Evolutionary conservation across 2,113 vertebrate genomes (phyloP), one percentile per base, ranked within the genome.

Genomic region (Sphyrna mokarran): DNA sequence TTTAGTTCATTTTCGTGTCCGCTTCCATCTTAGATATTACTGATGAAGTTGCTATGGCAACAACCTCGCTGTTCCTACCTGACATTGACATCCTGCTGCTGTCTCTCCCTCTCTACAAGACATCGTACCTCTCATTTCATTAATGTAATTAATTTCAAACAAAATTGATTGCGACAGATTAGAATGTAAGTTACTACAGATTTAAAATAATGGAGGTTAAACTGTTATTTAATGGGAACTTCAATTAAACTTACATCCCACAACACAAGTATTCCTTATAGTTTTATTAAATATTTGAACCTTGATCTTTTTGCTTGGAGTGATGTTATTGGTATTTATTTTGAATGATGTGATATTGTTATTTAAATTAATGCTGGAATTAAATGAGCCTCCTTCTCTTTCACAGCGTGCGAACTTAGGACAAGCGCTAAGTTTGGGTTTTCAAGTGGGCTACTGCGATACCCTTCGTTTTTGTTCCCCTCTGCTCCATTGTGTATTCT

Each of bases 81-180:
- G 66, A 18, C 40, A 48, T 70, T 72, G 66, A 23, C 23, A 48
- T 37, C 93, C 22, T 95, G 11, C 68, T 95, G 66, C 93, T 58
- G 68, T 29, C 63, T 69, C 14, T 95, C 37, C 37, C 37, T 70
- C 40, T 26, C 37, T 70, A 54, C 90, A 94, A 29, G 37, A 23
- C 61, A n/a, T 70, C 66, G 13, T 69, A 70, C 66, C 93, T 23
- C 66, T 95, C 23, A 95, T 72, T 70, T 69, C 93, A 72, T 95
- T 95, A 95, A 70, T 70, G 66, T 43, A 70, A 95, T 95, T 94
- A 94, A 94, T 94, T 69, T 70, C 91, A 68, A 94, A 94, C 63
- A 40, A 94, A 94, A 91, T 91, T n/a, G 58, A 68, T 94, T 40
- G 91, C n/a, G 66, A 94, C 91, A 43, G 91, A 94, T 94, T 94